These are phyloP conservation scores for Drosophila siamana DNA, from an alignment of 2,888 invertebrate genomes.

Conservation along the genomic window DNA sequence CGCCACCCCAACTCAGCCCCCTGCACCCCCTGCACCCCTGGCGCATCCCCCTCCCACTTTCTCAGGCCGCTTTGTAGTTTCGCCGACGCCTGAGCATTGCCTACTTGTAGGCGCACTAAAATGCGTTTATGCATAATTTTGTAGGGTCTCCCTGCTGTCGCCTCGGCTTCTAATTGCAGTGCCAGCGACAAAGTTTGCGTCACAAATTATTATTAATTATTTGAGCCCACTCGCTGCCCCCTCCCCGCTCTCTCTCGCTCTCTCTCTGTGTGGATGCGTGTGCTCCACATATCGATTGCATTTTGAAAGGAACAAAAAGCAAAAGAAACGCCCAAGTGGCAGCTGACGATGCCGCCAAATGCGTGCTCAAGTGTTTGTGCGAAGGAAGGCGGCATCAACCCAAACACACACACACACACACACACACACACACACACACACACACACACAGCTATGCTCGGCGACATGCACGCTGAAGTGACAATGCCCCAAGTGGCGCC, in stretches of 20 bases:
- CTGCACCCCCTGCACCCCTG: neutral
- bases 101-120: conserved; percentile 83
- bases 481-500: conserved; percentile 63
- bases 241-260: too few relatives aligned
- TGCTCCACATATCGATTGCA: conserved; percentile 77
- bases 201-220: conserved; percentile 80
- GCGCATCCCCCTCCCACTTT: neutral
- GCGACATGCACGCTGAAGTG: conserved; percentile 41
- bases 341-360: conserved; percentile 81
- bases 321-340: conserved; percentile 72
- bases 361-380: conserved; percentile 83
- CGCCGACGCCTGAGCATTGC: conserved; percentile 64
- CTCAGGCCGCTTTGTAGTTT: conserved; percentile 60
- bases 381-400: conserved; percentile 50
- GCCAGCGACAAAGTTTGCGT: conserved; percentile 56
- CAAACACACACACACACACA: conserved; percentile 30
- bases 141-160: conserved; percentile 30
- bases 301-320: conserved; percentile 37
- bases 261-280: conserved; percentile 64
- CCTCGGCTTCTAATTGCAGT: conserved; percentile 67
- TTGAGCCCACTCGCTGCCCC: conserved; percentile 54
- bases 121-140: conserved; percentile 82
- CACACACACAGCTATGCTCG: neutral
- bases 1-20: neutral
- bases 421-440: conserved; percentile 4